Conservation (phyloP, 23 tunicate species). For the Botrylloides violaceus region DNA sequence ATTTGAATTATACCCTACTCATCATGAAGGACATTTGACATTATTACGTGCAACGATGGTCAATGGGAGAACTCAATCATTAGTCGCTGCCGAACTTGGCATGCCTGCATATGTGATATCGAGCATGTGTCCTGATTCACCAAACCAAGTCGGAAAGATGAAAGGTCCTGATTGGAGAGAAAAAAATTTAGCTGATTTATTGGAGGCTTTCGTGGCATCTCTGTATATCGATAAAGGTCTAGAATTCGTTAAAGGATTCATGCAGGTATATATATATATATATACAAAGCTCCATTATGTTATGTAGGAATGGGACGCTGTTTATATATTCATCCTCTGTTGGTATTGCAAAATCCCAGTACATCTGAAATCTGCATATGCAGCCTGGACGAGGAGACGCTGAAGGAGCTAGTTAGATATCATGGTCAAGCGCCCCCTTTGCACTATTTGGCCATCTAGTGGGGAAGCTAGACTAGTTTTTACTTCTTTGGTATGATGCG, state of each 20-base stretch:
- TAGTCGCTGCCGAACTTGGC: slow-evolving; percentile 87
- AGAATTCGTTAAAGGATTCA: slow-evolving; percentile 71
- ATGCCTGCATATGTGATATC: slow-evolving; percentile 69
- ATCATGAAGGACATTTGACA: slow-evolving; percentile 98
- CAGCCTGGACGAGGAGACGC: no score
- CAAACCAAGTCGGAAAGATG: slow-evolving; percentile 15
- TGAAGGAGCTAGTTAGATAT: no score
- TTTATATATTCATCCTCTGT: no score
- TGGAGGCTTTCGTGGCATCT: slow-evolving; percentile 92
- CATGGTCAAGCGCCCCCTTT: no score
- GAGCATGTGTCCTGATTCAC: slow-evolving; percentile 11
- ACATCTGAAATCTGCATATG: no score
- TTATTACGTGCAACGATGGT: slow-evolving; percentile 86
- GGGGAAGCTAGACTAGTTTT: no score
- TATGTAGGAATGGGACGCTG: no score
- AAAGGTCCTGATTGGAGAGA: slow-evolving; percentile 80
- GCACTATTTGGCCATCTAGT: no score
- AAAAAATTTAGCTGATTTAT: slow-evolving; percentile 86
- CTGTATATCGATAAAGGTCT: slow-evolving; percentile 77
- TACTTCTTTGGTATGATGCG: no score
- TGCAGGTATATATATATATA: slow-evolving; percentile 34
- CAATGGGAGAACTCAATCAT: slow-evolving; percentile 83
- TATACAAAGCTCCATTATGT: no score
- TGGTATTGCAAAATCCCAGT: no score
- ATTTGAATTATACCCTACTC: slow-evolving; percentile 85